Conservation (phyloP, 2,797 vertebrate genomes). For the Catostomus latipinnis region DNA sequence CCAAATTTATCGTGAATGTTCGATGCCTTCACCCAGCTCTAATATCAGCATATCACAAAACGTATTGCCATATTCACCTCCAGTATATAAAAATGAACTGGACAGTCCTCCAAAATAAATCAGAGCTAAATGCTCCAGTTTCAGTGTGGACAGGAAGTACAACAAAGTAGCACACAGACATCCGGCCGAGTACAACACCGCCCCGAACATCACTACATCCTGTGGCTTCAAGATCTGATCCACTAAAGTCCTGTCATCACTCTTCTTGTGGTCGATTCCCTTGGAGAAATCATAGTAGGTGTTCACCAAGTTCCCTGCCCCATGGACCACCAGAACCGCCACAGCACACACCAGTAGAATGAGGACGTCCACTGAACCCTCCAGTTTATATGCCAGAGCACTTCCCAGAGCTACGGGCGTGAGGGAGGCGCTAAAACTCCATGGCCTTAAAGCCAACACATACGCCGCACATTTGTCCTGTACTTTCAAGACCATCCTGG, state of each 20-base stretch:
- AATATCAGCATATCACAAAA: not conserved
- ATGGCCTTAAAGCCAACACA: slow-evolving; percentile 91
- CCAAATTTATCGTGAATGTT: too few relatives aligned
- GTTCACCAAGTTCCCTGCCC: slow-evolving; percentile 95
- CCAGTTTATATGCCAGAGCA: slow-evolving; percentile 90
- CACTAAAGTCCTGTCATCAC: slow-evolving; percentile 95
- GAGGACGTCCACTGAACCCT: slow-evolving; percentile 85
- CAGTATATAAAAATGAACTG: slow-evolving; percentile 97
- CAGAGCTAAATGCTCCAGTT: slow-evolving; percentile 93
- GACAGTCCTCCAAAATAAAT: slow-evolving; percentile 98
- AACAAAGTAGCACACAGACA: slow-evolving; percentile 91
- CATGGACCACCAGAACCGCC: slow-evolving; percentile 92
- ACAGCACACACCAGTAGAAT: slow-evolving; percentile 90
- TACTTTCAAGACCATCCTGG: slow-evolving; percentile 70
- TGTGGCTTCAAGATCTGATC: slow-evolving; percentile 94
- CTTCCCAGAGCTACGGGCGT: slow-evolving; percentile 94
- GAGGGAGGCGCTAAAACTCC: slow-evolving; percentile 97
- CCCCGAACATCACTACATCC: slow-evolving; percentile 96
- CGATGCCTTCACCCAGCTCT: too few relatives aligned
- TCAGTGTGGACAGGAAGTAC: slow-evolving; percentile 86
- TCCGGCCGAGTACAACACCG: slow-evolving; percentile 91
- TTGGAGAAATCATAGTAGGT: slow-evolving; percentile 99
- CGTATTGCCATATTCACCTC: slow-evolving; percentile 77
- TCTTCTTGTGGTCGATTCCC: slow-evolving; percentile 98
- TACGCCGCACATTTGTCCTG: slow-evolving; percentile 92